Conservation (phyloP, 2,113 vertebrate genomes). For the Accipiter virgatus region DNA sequence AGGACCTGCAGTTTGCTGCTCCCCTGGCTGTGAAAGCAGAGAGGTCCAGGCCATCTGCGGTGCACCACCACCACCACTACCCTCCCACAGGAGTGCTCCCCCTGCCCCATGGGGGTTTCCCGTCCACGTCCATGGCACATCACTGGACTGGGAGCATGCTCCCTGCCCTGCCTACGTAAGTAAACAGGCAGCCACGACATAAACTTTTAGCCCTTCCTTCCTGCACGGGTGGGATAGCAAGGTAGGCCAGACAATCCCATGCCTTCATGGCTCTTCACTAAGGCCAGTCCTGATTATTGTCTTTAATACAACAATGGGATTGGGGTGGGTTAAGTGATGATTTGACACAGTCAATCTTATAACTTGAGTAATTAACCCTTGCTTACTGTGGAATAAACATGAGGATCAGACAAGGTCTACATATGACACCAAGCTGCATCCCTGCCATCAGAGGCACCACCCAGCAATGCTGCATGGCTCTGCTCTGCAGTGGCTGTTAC, state of each 20-base stretch:
- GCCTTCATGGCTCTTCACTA: background rate
- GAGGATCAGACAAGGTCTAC: background rate
- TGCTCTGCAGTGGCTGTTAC: background rate
- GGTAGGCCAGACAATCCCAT: too few species aligned
- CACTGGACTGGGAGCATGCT: slow-evolving; percentile 21
- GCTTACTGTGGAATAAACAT: background rate
- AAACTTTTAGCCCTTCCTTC: background rate
- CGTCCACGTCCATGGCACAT: slow-evolving; percentile 8
- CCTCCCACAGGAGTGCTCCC: slow-evolving; percentile 36
- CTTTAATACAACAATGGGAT: background rate
- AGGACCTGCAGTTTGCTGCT: slow-evolving; percentile 55
- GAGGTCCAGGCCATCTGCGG: slow-evolving; percentile 51
- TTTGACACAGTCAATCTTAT: background rate
- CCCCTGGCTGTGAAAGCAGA: slow-evolving; percentile 48
- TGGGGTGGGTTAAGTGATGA: background rate
- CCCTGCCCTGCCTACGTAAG: slow-evolving; percentile 67
- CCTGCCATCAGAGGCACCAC: background rate
- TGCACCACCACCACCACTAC: slow-evolving; percentile 87
- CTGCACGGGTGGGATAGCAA: background rate
- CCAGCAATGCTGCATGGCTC: background rate
- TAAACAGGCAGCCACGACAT: rapidly evolving
- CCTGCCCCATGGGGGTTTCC: background rate
- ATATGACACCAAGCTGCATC: too few species aligned
- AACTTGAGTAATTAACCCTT: background rate
- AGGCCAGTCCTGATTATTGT: background rate